A percentile compares a stretch with the other conserved stretches of the same genome.
Conservation (phyloP, 2,797 vertebrate species). For the Lutjanus campechanus region DNA sequence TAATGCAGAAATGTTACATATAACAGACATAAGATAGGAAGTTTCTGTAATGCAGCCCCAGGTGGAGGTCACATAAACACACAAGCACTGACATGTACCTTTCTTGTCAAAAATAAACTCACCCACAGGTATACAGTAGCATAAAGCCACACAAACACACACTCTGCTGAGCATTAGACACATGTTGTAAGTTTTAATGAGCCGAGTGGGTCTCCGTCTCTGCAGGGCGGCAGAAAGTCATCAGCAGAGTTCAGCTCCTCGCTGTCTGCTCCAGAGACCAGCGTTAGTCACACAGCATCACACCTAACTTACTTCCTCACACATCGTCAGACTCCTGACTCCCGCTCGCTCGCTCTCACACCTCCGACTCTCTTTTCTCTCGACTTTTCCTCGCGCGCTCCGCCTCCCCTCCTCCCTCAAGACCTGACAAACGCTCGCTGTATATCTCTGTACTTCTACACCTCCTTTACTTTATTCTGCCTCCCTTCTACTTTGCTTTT, state of each 20-base stretch:
- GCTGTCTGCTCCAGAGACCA: constrained; percentile 64
- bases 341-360: constrained; percentile 64
- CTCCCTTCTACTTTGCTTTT: constrained; percentile 9
- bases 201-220: constrained; percentile 73
- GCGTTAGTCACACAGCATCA: constrained; percentile 76
- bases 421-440: constrained; percentile 32
- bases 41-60: no score
- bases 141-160: constrained; percentile 27
- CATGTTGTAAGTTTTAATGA: constrained; percentile 80
- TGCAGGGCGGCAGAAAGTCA: constrained; percentile 76
- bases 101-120: constrained; percentile 19
- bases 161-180: constrained; percentile 50
- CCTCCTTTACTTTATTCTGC: constrained; percentile 37
- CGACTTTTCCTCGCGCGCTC: constrained; percentile 16
- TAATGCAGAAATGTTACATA: no score
- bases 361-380: constrained; percentile 52
- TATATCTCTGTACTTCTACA: constrained; percentile 22
- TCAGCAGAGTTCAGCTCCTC: constrained; percentile 74
- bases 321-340: constrained; percentile 65
- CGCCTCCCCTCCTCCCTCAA: constrained; percentile 16
- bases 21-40: no score
- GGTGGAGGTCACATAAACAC: no score
- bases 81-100: not conserved
- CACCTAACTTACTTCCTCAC: constrained; percentile 74
- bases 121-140: constrained; percentile 27